phyloP scores from a whole-genome alignment of 2,888 invertebrate species.

The Leptinotarsa haldemani region DNA sequence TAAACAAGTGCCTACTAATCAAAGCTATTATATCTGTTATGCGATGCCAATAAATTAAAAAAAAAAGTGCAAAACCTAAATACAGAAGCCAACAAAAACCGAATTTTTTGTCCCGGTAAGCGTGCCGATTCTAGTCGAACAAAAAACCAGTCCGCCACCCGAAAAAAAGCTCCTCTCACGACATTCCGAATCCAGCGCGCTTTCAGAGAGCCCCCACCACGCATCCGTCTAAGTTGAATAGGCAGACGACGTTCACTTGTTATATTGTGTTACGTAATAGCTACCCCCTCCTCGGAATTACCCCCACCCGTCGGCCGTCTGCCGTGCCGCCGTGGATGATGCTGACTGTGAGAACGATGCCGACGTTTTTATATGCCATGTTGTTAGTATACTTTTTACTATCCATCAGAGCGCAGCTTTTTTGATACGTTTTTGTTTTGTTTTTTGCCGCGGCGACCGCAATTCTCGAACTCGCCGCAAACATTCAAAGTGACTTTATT shows the following conservation, averaged over 20 bases:
- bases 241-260: slow-evolving; percentile 56
- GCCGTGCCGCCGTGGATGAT: slow-evolving; percentile 55
- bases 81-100: slow-evolving; percentile 46
- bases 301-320: slow-evolving; percentile 52
- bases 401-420: slow-evolving; percentile 60
- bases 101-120: slow-evolving; percentile 44
- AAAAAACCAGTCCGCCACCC: slow-evolving; percentile 39
- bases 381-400: slow-evolving; percentile 66
- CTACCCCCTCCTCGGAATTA: slow-evolving; percentile 54
- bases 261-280: slow-evolving; percentile 62
- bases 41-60: slow-evolving; percentile 25
- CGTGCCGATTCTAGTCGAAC: slow-evolving; percentile 40
- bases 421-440: slow-evolving; percentile 55
- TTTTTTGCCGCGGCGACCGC: slow-evolving; percentile 46
- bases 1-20: slow-evolving; percentile 32
- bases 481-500: slow-evolving; percentile 30
- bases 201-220: slow-evolving; percentile 39
- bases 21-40: slow-evolving; percentile 28
- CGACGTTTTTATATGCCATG: slow-evolving; percentile 64
- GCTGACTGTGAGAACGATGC: slow-evolving; percentile 59
- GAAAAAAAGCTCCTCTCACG: slow-evolving; percentile 38
- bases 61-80: slow-evolving; percentile 45
- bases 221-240: slow-evolving; percentile 48
- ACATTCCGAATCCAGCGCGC: slow-evolving; percentile 40
- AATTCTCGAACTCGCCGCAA: slow-evolving; percentile 38